Evolutionary conservation across 1,140 invertebrate species (phyloP), one percentile per base, ranked within the genome.

Genomic region (Hirudo medicinalis): DNA sequence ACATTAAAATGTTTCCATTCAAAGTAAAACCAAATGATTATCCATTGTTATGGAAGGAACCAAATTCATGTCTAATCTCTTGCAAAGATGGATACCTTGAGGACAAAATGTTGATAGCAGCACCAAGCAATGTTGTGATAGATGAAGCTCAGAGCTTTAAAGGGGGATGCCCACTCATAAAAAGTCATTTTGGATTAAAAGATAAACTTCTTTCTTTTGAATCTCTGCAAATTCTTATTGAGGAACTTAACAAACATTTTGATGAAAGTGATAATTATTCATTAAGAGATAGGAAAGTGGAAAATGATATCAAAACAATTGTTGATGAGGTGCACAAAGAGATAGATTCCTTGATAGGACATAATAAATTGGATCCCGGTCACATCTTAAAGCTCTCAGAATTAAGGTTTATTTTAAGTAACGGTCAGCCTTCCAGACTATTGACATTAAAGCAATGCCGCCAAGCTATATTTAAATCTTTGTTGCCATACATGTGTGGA

Each of bases 41-140:
- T 49, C 40, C 53, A 20, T 49, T 70, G 17, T 9, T n/a, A 8
- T 70, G 69, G 69, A 70, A 70, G 53, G 53, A 27, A 54, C 22
- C 32, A 53, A 22, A 70, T 49, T 43, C 53, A 20, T 9, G 25
- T 27, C 53, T 53, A 13, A 49, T 54, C 15, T 70, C 69, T 13
- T 54, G 40, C 53, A 29, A 70, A 11, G 69, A 70, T 9, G 53
- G 69, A n/a, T 70, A 19, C 25, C 53, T 70, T 5, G 53, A 53
- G 9, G n/a, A 25, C n/a, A 25, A 70, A 20, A 54, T 22, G 43
- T 20, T 49, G 32, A 27, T 70, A 4, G 19, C 43, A 25, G 22
- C 32, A 1, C 25, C 22, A 27, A 49, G 22, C 20, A 27, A 53
- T 53, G 22, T 49, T 49, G 22, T 70, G 20, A 70, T 70, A 8